Evolutionary conservation across 2,888 invertebrate genomes (phyloP), one percentile per base, ranked within the genome.

Genomic region (Xylophagus ater): DNA sequence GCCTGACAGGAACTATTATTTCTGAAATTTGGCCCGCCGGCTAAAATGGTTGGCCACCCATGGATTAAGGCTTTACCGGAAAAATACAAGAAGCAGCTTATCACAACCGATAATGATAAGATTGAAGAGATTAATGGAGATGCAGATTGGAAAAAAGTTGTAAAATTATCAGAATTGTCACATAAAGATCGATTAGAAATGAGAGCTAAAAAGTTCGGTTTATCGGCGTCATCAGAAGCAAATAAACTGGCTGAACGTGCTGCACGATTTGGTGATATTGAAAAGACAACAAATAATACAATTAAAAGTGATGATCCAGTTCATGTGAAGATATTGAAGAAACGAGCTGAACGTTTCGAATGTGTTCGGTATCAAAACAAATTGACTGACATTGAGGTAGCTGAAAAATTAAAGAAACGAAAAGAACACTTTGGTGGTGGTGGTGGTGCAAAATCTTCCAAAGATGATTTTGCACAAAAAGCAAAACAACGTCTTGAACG

Each of bases 271-370:
- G 74, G 74, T 29, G 52, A 19, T 13, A 18, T 23, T 17, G 12
- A 26, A 13, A 8, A 6, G 6, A 26, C 8, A 7, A 35, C 42
- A 12, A 42, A 51, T 3, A 45, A 51, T 19, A 45, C 49, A 1
- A 47, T 49, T 31, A 12, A 32, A 9, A 44, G 48, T 2, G 21
- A 36, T 2, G 31, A 39, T 3, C 50, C 37, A 40, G 51, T 61
- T 30, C 55, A 64, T 42, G 72, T 71, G 43, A 72, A 70, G 48
- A 62, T 74, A 24, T 65, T 89, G 15, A 87, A 87, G 55, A 80
- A 86, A 54, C 70, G 90, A 47, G 87, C 88, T 13, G 84, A 88
- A 59, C 70, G 90, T 43, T 90, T 90, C 67, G 90, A 90, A 4
- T n/a, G n/a, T 73, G 75, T 34, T 80, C 81, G 1, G 80, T 83